A percentile compares a stretch with the other conserved stretches of the same genome.
Conservation (phyloP, 2,888 invertebrate genomes). For the Diaphora mendica region DNA sequence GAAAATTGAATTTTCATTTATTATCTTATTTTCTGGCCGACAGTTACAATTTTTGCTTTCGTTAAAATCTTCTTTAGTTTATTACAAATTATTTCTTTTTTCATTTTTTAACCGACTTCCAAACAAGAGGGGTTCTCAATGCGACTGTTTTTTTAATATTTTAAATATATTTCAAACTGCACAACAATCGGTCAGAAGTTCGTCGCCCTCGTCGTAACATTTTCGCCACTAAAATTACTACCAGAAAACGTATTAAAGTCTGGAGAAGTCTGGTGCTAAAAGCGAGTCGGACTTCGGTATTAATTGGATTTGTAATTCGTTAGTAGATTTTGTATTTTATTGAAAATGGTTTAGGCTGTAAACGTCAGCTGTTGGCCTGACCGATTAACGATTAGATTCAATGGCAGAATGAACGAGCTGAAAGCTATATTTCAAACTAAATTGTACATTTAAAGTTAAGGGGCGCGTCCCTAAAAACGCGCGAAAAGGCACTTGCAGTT, state of each 20-base stretch:
- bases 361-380: constrained; percentile 31
- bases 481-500: too few relatives aligned
- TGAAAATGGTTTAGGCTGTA: constrained; percentile 30
- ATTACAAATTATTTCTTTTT: neutral
- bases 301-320: constrained; percentile 8
- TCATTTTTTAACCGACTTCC: neutral
- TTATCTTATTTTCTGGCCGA: neutral
- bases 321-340: constrained; percentile 24
- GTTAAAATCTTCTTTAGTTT: neutral
- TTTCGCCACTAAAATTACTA: neutral
- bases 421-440: constrained; percentile 18
- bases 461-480: too few relatives aligned
- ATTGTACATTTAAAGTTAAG: neutral
- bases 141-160: neutral
- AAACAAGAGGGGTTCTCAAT: neutral
- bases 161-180: neutral
- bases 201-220: neutral
- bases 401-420: constrained; percentile 5
- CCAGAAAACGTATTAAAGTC: constrained; percentile 6
- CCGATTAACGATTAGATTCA: constrained; percentile 18
- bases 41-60: neutral
- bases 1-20: neutral
- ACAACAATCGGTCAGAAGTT: neutral
- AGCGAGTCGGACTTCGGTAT: neutral
- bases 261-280: constrained; percentile 4